Base-by-base conservation (phyloP, 2,888 invertebrate species). In the Trachelus tabidus region DNA sequence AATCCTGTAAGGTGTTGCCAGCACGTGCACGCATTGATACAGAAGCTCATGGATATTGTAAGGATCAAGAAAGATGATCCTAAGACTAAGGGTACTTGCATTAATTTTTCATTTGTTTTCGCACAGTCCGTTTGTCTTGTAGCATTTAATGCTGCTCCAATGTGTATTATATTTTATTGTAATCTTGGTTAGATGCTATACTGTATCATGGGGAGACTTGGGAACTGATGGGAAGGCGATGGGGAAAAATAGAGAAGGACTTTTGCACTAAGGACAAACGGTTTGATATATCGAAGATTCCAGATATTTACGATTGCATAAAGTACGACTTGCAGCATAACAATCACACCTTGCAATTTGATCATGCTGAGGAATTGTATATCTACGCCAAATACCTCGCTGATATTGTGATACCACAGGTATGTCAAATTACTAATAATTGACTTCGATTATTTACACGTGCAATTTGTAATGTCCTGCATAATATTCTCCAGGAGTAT, bases 321-420 rank as follows among this genome's bases (percentile, higher is more conserved):
- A 99, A 99, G 91, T 99, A 98, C 90, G 99, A 99, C 92, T 92
- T 99, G 83, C 99, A 99, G 89, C 99, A 99, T 91, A 99, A 99
- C 92, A 98, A 98, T 89, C 97, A 98, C 88, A 97, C 98, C 1
- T 91, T 99, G 84, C 98, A 98, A 92, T 98, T 97, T 88, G 97
- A 97, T 87, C 95, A 96, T 89, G 97, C 98, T 0, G 98, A 98
- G 90, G 97, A 98, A 90, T 92, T 98, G 73, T 99, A 99, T 89
- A 96, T 97, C 77, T 97, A 98, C 90, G 97, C 99, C 0, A 99
- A 99, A 92, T 98, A 98, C 90, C 93, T 99, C 87, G 99, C 99
- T 0, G 99, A 99, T 91, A 97, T 99, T 88, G 98, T 99, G 0
- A 99, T 99, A 91, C 99, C 99, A 0, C 99, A 99, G 94, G 97